Base-by-base conservation (phyloP, 2,113 vertebrate species). In the Pteruthius melanotis region DNA sequence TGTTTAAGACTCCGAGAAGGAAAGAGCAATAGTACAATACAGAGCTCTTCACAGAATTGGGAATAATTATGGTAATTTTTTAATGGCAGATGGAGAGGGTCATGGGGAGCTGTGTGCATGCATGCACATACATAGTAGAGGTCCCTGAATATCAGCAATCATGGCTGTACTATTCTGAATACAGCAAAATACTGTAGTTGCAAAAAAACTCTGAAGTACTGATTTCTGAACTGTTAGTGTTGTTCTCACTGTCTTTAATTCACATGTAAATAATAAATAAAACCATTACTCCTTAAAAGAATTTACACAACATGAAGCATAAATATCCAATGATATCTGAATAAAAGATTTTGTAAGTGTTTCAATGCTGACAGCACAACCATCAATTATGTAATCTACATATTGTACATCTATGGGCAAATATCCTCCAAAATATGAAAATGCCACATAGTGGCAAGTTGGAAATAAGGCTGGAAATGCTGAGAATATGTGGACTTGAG, bases 361-460 rank as follows among this genome's bases (percentile, higher is more conserved):
- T 83, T 76, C 15, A 66, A 9, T 3, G 6, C 47, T 77, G 22
- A 45, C 30, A 83, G 7, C 30, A 64, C 33, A 12, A n/a, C 23
- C 4, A 1, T 49, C 31, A 82, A 11, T 75, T 71, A 33, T 39
- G 2, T 44, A 45, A 77, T 66, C 47, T 42, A 16, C 9, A 9
- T 45, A 35, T n/a, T 83, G 6, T 59, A 66, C 57, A 54, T 61
- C 45, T 70, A 8, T 42, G 18, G 22, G 61, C 10, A 77, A 69
- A 50, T 66, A 13, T 42, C 7, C 76, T 80, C 27, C 10, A 28
- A 70, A 69, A 66, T 70, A 83, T 10, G 7, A 15, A 86, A 89
- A 56, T 45, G 3, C 21, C 9, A 27, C 0, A 0, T 22, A 54
- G 26, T 24, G 23, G 28, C 8, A 53, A 39, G 8, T 24, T 60